Evolutionary conservation across 1,140 invertebrate genomes (phyloP), one percentile per base, ranked within the genome.

Genomic region (Lepidotrigona ventralis): DNA sequence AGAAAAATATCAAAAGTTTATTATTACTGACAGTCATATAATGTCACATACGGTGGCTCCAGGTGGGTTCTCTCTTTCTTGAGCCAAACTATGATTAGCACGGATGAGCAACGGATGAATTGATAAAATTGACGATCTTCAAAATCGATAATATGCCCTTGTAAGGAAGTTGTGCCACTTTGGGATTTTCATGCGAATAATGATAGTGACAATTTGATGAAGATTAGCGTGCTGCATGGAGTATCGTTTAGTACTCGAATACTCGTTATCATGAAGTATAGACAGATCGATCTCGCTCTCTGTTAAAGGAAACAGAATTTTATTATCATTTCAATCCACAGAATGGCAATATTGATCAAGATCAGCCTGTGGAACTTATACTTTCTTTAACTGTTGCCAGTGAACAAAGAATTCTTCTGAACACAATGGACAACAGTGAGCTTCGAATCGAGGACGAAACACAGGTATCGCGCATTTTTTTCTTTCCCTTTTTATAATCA

Each of bases 371-470:
- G 23, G 5, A 33, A 11, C 11, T 54, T 63, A 19, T 23, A 39
- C 46, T 53, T 60, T 29, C 26, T 23, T 26, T 58, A 46, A 17
- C 3, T 63, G 58, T 70, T 54, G 17, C 1, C 17, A 9, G 3
- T 23, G 73, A n/a, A 46, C 19, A 23, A 23, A 33, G 19, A 19
- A 58, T 68, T 63, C 29, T 76, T 76, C 46, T 51, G 9, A 6
- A 75, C 82, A 83, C 79, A 58, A 89, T 88, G 87, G 87, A 89
- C n/a, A 90, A 77, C 76, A 88, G 81, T 56, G 86, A 63, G n/a
- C 70, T 88, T 71, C 79, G 80, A 39, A 63, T 89, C 29, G 90
- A 92, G 71, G 81, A 90, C 81, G 88, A 92, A 68, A 89, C 79
- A 56, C 87, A 91, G 91, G 91, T 92, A 91, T 66, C 56, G n/a